Percentiles rank a stretch among this genome's conserved stretches.
Evolutionary conservation across 2,888 invertebrate species (phyloP).

Genomic region (Stenolophus ochropezus): DNA sequence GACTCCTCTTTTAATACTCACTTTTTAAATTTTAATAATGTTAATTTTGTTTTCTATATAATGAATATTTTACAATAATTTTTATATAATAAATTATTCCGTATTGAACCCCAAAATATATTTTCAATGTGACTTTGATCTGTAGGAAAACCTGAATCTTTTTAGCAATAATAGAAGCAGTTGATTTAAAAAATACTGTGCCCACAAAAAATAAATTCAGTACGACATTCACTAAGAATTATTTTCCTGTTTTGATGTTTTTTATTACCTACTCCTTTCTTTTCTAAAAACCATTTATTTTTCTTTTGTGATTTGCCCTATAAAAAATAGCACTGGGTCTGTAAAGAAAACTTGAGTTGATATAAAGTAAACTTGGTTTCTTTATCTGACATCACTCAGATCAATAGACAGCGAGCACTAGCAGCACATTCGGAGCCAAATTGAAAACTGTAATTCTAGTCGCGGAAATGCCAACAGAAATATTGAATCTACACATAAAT

Average conservation of each 20-base stretch:
- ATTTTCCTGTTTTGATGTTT: background rate
- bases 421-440: background rate
- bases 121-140: too few relatives aligned
- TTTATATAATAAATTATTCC: too few relatives aligned
- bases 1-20: too few relatives aligned
- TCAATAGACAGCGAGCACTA: background rate
- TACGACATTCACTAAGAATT: background rate
- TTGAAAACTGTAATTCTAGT: background rate
- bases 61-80: too few relatives aligned
- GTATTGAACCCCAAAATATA: too few relatives aligned
- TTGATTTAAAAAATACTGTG: too few relatives aligned
- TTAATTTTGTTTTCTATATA: too few relatives aligned
- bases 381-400: slow-evolving; percentile 23
- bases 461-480: background rate
- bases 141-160: too few relatives aligned
- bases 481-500: background rate
- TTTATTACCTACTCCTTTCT: background rate
- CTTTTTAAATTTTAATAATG: too few relatives aligned
- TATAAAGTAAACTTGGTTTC: slow-evolving; percentile 41
- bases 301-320: background rate
- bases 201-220: too few relatives aligned
- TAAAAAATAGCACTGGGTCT: background rate
- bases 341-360: slow-evolving; percentile 10
- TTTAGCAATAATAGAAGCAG: too few relatives aligned
- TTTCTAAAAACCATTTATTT: background rate